Conservation (phyloP, 2,797 vertebrate species). For the Melanotaenia trifasciata region DNA sequence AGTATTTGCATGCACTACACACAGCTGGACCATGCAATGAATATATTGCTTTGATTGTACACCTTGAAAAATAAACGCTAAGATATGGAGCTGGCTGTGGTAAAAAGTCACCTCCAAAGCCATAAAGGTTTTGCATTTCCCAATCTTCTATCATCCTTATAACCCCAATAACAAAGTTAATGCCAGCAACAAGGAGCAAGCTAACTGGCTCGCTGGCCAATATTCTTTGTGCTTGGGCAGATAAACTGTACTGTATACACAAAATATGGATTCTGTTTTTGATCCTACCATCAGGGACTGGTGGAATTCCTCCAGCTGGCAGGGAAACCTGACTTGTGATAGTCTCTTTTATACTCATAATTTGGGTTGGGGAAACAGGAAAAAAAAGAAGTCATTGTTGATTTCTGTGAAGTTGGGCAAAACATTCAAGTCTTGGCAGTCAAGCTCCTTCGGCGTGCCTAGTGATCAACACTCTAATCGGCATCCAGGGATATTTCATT, state of each 20-base stretch:
- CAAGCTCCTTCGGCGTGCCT: slow-evolving; percentile 12
- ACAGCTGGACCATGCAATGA: slow-evolving; percentile 45
- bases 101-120: slow-evolving; percentile 29
- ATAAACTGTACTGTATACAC: slow-evolving; percentile 18
- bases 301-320: slow-evolving; percentile 62
- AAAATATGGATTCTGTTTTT: slow-evolving; percentile 42
- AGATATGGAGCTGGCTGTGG: slow-evolving; percentile 34
- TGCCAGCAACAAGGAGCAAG: background rate
- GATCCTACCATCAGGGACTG: slow-evolving; percentile 17
- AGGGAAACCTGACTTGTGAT: slow-evolving; percentile 20
- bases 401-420: slow-evolving; percentile 45
- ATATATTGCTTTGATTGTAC: slow-evolving; percentile 59
- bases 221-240: slow-evolving; percentile 9
- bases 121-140: slow-evolving; percentile 17
- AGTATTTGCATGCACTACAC: slow-evolving; percentile 68
- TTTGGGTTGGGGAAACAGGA: slow-evolving; percentile 20
- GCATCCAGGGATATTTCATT: slow-evolving; percentile 31
- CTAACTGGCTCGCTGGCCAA: background rate
- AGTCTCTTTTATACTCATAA: slow-evolving; percentile 37
- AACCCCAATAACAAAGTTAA: slow-evolving; percentile 7
- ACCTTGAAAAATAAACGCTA: slow-evolving; percentile 50
- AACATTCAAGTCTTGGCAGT: slow-evolving; percentile 52
- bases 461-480: slow-evolving; percentile 50
- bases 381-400: slow-evolving; percentile 36
- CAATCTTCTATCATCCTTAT: background rate